Percentiles rank a stretch among this genome's conserved stretches.
phyloP scores from a whole-genome alignment of 2,888 invertebrate genomes.

The Deroplatys truncata region DNA sequence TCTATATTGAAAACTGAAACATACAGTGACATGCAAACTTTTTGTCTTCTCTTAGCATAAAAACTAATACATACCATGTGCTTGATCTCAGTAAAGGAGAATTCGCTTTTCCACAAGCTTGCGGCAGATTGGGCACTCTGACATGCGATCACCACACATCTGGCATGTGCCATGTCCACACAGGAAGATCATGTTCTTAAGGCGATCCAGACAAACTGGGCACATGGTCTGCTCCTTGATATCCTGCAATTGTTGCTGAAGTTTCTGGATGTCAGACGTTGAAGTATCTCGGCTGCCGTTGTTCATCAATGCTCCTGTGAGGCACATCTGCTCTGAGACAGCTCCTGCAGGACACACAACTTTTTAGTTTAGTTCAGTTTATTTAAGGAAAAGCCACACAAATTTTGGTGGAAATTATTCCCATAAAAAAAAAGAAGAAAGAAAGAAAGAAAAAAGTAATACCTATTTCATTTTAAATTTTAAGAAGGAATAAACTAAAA shows the following conservation, averaged over 20 bases:
- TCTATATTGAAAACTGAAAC: too few species aligned
- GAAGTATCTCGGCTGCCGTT: constrained; percentile 65
- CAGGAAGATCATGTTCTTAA: constrained; percentile 98
- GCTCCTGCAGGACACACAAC: background rate
- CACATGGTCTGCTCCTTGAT: constrained; percentile 99
- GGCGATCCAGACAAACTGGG: constrained; percentile 93
- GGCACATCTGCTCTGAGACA: constrained; percentile 28
- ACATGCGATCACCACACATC: constrained; percentile 97
- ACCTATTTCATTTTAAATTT: too few species aligned
- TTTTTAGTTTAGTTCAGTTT: too few species aligned
- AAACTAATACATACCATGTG: background rate
- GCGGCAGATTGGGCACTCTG: constrained; percentile 95
- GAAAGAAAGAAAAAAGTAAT: too few species aligned
- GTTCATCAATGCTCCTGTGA: constrained; percentile 53
- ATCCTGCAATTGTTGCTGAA: constrained; percentile 93
- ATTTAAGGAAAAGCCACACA: background rate
- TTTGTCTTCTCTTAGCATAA: background rate
- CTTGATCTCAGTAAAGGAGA: constrained; percentile 71
- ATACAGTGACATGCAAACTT: too few species aligned
- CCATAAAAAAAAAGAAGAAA: too few species aligned
- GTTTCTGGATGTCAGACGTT: constrained; percentile 77
- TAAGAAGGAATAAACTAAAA: too few species aligned
- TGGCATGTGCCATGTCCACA: constrained; percentile 98
- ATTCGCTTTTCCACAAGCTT: constrained; percentile 95
- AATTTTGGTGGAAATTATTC: background rate